phyloP scores from a whole-genome alignment of 2,113 vertebrate species.

The Enhydra lutris region DNA sequence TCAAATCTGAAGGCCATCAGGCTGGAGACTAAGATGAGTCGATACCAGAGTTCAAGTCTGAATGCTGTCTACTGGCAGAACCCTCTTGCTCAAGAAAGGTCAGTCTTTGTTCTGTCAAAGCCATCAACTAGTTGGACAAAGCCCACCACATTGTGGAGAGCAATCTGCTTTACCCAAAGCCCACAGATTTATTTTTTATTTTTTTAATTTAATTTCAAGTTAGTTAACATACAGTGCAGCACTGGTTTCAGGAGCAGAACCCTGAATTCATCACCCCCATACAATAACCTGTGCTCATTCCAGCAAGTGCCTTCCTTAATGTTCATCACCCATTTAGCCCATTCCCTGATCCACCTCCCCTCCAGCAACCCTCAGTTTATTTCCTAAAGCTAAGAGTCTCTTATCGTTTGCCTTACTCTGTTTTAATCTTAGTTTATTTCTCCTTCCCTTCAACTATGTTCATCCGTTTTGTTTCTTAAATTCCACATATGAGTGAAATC shows the following conservation, averaged over 20 bases:
- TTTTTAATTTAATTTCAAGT: neutral
- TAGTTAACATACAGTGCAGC: neutral
- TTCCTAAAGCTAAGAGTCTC: neutral
- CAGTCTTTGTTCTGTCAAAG: neutral
- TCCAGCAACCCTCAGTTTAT: neutral
- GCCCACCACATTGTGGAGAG: neutral
- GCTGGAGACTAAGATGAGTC: neutral
- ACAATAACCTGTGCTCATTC: neutral
- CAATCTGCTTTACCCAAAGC: neutral
- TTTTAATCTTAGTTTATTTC: neutral
- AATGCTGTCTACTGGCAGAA: neutral
- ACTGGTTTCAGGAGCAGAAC: neutral
- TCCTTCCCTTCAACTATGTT: neutral
- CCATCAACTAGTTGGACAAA: neutral
- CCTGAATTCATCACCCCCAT: neutral
- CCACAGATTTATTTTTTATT: neutral
- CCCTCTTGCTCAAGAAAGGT: neutral
- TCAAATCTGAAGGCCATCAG: neutral
- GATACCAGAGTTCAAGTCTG: neutral
- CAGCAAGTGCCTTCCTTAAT: neutral
- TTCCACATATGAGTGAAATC: neutral
- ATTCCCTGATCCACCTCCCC: neutral
- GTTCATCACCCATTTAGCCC: neutral
- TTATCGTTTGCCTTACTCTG: neutral
- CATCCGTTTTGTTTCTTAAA: neutral